These are phyloP conservation scores for Melanotaenia maccullochi DNA, from an alignment of 2,797 vertebrate species.

Conservation along the genomic window DNA sequence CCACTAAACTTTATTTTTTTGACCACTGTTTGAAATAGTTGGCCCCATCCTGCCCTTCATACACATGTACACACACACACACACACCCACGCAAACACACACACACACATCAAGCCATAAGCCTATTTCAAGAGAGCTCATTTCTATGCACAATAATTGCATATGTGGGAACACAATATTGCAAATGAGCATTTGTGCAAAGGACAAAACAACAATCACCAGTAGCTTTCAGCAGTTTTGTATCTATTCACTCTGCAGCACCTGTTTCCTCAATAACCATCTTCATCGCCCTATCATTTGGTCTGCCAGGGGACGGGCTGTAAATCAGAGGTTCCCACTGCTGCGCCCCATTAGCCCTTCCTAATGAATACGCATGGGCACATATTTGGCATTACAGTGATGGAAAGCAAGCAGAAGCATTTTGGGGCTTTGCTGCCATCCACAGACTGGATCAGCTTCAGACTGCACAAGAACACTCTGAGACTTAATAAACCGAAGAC, in stretches of 20 bases:
- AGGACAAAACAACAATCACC: conserved; percentile 76
- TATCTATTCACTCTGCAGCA: conserved; percentile 72
- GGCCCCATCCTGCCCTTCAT: neutral
- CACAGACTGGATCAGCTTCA: conserved; percentile 33
- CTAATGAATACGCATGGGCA: conserved; percentile 80
- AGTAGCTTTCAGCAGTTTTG: conserved; percentile 64
- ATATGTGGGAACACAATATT: conserved; percentile 66
- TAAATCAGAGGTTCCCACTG: conserved; percentile 78
- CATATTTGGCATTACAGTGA: conserved; percentile 69
- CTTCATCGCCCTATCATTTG: conserved; percentile 74
- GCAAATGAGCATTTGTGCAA: conserved; percentile 73
- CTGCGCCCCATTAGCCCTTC: conserved; percentile 68
- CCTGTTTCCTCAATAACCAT: conserved; percentile 72
- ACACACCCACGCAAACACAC: neutral
- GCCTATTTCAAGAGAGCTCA: conserved; percentile 47
- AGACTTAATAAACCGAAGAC: conserved; percentile 22
- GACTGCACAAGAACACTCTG: conserved; percentile 25
- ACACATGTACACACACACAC: conserved; percentile 4
- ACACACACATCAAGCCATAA: conserved; percentile 14
- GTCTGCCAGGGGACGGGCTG: conserved; percentile 67
- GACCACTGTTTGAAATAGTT: conserved; percentile 33
- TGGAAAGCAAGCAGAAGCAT: conserved; percentile 56
- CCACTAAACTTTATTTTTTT: conserved; percentile 33
- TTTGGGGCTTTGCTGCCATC: conserved; percentile 51
- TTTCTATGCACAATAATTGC: conserved; percentile 69